phyloP scores from a whole-genome alignment of 2,888 invertebrate species.

The Rhaphigaster nebulosa region DNA sequence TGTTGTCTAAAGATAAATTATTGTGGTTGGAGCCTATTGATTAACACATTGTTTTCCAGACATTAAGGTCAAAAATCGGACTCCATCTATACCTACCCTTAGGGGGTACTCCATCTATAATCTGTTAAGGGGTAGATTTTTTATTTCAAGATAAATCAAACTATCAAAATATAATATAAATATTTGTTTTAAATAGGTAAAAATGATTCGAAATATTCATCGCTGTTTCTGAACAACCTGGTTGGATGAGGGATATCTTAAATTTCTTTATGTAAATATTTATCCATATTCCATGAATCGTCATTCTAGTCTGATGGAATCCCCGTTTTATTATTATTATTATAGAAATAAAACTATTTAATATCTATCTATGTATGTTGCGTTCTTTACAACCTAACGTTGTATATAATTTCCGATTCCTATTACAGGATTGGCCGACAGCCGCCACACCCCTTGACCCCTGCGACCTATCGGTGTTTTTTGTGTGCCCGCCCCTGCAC shows the following conservation, averaged over 20 bases:
- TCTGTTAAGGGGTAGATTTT: too few relatives aligned
- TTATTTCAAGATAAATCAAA: too few relatives aligned
- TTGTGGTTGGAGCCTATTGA: background rate
- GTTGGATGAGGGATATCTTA: too few relatives aligned
- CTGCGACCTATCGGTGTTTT: conserved; percentile 29
- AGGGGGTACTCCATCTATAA: too few relatives aligned
- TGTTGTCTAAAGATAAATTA: background rate
- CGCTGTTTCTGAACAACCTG: too few relatives aligned
- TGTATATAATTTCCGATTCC: background rate
- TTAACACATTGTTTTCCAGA: background rate
- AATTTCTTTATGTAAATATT: too few relatives aligned
- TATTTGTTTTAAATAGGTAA: too few relatives aligned
- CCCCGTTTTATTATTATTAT: background rate
- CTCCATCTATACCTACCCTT: background rate
- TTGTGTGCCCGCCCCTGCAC: background rate
- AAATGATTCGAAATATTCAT: too few relatives aligned
- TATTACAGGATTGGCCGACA: background rate
- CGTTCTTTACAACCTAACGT: background rate
- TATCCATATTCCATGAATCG: background rate
- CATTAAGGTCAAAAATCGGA: background rate
- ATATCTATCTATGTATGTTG: background rate
- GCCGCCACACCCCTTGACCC: conserved; percentile 27
- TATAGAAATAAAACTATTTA: background rate
- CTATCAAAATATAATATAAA: too few relatives aligned
- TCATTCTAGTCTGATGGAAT: background rate